Percentiles rank a stretch among this genome's conserved stretches.
Conservation (phyloP, 2,113 vertebrate species). For the Bombycilla garrulus region DNA sequence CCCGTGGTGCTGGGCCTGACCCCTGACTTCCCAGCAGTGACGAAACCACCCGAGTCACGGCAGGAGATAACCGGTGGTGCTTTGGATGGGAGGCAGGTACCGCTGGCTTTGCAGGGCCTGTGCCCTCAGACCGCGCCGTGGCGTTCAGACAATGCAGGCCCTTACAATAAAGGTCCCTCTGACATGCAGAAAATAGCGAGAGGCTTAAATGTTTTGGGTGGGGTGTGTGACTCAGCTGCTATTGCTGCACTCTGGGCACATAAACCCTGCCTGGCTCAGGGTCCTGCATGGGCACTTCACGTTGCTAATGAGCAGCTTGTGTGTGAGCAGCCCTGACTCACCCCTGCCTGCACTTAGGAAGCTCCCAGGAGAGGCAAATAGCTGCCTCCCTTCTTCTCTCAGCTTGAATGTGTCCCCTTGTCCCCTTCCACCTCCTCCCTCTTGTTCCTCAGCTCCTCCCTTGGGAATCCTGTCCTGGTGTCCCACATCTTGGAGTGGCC, state of each 20-base stretch:
- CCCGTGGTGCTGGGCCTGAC: neutral
- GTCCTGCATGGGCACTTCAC: neutral
- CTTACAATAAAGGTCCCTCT: neutral
- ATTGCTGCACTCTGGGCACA: neutral
- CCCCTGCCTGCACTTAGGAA: neutral
- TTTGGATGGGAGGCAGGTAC: neutral
- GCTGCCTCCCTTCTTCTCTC: neutral
- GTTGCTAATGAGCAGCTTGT: neutral
- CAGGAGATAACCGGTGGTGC: neutral
- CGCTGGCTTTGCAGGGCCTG: neutral
- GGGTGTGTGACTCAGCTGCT: neutral
- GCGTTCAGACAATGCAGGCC: neutral
- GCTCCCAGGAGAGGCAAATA: neutral
- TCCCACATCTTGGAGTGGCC: neutral
- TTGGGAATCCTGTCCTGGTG: neutral
- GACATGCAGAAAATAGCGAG: neutral
- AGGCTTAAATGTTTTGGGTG: neutral
- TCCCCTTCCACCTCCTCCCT: neutral
- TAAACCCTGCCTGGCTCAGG: neutral
- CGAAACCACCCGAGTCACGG: neutral
- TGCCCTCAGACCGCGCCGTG: neutral
- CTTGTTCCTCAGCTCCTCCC: neutral
- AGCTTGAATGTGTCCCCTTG: rapidly evolving
- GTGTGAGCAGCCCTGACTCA: neutral
- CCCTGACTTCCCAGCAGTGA: neutral